Evolutionary conservation across 2,888 invertebrate species (phyloP).

Genomic region (Invenusta paracnida): DNA sequence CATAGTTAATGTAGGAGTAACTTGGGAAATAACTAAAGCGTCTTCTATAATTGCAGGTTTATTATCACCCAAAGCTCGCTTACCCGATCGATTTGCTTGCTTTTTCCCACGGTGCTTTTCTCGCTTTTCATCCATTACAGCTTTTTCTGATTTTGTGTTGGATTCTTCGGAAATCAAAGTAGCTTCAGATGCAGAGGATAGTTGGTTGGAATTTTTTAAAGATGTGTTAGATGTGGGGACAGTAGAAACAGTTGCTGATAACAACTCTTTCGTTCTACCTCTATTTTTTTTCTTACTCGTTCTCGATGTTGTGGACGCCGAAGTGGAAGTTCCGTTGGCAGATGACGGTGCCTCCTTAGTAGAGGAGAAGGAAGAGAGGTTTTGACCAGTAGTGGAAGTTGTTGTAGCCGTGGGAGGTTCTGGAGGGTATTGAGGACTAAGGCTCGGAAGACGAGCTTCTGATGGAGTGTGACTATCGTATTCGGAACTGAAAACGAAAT

Average conservation of each 20-base stretch:
- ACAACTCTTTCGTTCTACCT: slow-evolving; percentile 3
- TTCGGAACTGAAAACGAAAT: not conserved
- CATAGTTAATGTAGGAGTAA: not conserved
- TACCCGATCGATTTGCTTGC: not conserved
- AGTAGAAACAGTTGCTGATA: not conserved
- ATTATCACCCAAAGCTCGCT: not conserved
- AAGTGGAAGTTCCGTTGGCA: not conserved
- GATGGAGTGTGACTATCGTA: not conserved
- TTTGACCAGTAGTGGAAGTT: not conserved
- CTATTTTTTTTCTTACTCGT: not conserved
- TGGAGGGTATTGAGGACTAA: not conserved
- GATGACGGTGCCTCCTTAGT: not conserved
- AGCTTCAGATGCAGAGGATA: not conserved
- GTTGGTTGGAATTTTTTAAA: not conserved
- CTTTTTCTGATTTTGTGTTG: not conserved
- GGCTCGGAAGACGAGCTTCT: slow-evolving; percentile 2
- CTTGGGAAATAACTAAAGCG: not conserved
- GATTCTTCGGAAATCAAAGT: not conserved
- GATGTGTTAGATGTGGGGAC: not conserved
- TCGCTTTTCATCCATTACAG: slow-evolving; percentile 1
- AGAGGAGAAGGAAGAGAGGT: not conserved
- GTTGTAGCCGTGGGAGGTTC: not conserved
- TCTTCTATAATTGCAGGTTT: not conserved
- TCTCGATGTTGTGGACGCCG: not conserved
- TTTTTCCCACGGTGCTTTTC: slow-evolving; percentile 4